Evolutionary conservation across 2,113 vertebrate genomes (phyloP), one percentile per base, ranked within the genome.

Genomic region (Anas platyrhynchos): DNA sequence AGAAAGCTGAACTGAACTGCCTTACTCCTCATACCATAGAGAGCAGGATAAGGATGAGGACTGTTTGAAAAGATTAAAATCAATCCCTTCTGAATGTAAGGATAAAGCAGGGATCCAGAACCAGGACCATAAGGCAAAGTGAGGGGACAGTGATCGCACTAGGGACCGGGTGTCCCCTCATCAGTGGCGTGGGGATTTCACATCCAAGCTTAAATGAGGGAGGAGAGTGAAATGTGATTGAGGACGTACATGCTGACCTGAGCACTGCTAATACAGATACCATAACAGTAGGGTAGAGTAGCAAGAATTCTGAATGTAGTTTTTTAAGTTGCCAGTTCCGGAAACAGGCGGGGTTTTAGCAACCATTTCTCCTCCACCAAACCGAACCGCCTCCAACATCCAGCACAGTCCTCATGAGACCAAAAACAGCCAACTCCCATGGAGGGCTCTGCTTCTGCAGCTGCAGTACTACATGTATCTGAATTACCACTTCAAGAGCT

Each of bases 181-280:
- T 41, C 50, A 67, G 52, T 34, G 22, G 27, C 50, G 26, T 31
- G 50, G 26, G 14, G 7, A 66, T 79, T 88, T 83, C 16, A 43
- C 10, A 20, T 29, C 25, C 1, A 2, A 72, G 21, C 27, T 71
- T 52, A 80, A 29, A 88, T 0, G 0, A 86, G 14, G 11, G 10
- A 66, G 13, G 18, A 5, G 10, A 71, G 31, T 4, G 66, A 91
- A 81, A 81, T 9, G 7, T 31, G 23, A 8, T 1, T 75, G 41
- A 66, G 76, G 46, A 41, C 14, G 13, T 43, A 46, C 14, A 25
- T 16, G 17, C 20, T 83, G 74, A 65, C 17, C 9, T 76, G 13
- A 79, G 23, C 13, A 38, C 25, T 32, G n/a, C 9, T 32, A 82
- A 75, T 31, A 52, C 38, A 72, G 26, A 44, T 23, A 10, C 22